Evolutionary conservation across 2,888 invertebrate genomes (phyloP).

Genomic region (Acanthoscelides obtectus): DNA sequence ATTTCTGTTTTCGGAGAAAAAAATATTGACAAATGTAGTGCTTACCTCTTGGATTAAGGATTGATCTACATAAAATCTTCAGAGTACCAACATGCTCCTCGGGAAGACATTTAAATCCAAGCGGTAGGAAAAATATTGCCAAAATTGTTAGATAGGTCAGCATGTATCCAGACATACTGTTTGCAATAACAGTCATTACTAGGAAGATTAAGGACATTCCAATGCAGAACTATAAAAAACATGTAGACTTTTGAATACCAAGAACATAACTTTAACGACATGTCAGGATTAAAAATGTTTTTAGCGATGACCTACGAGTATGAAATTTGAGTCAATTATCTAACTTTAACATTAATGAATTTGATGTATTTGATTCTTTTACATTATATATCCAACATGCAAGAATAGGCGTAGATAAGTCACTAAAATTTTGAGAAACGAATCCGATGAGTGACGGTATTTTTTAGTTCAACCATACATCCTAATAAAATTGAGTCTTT

Average conservation of each 20-base stretch:
- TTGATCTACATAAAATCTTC: slow-evolving; percentile 24
- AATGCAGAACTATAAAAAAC: slow-evolving; percentile 43
- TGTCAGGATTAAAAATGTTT: too few relatives aligned
- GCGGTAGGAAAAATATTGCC: slow-evolving; percentile 34
- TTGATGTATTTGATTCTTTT: background rate
- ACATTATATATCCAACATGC: too few relatives aligned
- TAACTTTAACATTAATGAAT: slow-evolving; percentile 6
- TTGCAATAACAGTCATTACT: slow-evolving; percentile 38
- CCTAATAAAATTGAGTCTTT: too few relatives aligned
- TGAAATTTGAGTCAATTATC: slow-evolving; percentile 5
- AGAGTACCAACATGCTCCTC: slow-evolving; percentile 27
- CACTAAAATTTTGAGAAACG: too few relatives aligned
- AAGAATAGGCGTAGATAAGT: too few relatives aligned
- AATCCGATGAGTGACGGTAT: too few relatives aligned
- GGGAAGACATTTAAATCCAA: slow-evolving; percentile 31
- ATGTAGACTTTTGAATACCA: too few relatives aligned
- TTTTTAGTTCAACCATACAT: too few relatives aligned
- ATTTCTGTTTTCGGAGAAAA: too few relatives aligned
- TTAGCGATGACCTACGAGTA: too few relatives aligned
- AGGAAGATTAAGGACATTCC: slow-evolving; percentile 39
- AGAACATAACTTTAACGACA: too few relatives aligned
- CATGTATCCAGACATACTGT: slow-evolving; percentile 39
- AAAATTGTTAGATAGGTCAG: slow-evolving; percentile 35
- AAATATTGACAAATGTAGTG: too few relatives aligned
- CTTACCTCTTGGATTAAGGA: slow-evolving; percentile 21